Percentiles rank a stretch among this genome's conserved stretches.
These are phyloP conservation scores for Nasonia longicornis DNA, from an alignment of 1,140 invertebrate species.

Conservation along the genomic window DNA sequence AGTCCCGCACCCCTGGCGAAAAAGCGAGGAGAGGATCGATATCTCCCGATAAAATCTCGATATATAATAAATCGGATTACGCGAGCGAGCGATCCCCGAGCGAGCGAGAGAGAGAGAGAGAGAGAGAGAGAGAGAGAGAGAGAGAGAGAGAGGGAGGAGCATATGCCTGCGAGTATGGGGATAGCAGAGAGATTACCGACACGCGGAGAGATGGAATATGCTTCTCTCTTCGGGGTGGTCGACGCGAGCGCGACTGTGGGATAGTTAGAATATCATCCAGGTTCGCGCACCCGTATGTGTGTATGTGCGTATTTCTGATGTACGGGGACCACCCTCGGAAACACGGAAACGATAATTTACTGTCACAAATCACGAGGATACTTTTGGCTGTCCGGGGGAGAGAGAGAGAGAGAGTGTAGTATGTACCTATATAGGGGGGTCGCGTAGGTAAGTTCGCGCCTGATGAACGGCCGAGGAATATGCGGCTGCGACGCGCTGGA, in stretches of 20 bases:
- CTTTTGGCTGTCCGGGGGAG: conserved; percentile 8
- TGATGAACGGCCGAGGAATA: not conserved
- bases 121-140: not conserved
- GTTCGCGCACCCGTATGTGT: not conserved
- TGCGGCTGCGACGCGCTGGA: not conserved
- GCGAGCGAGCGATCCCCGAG: conserved; percentile 22
- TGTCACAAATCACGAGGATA: conserved; percentile 41
- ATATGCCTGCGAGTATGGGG: conserved; percentile 30
- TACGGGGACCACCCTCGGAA: conserved; percentile 15
- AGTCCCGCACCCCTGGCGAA: conserved; percentile 48
- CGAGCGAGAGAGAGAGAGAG: no score
- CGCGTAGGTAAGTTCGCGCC: not conserved
- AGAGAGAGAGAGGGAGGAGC: not conserved
- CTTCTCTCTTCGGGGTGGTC: conserved; percentile 34
- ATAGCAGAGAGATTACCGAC: conserved; percentile 36
- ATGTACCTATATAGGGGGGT: not conserved
- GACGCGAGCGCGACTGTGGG: conserved; percentile 56
- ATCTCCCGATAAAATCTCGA: conserved; percentile 59
- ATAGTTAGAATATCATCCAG: conserved; percentile 63
- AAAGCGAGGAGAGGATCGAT: conserved; percentile 49
- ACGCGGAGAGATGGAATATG: conserved; percentile 44
- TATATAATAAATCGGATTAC: conserved; percentile 64
- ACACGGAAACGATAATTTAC: conserved; percentile 50
- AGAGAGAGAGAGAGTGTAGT: not conserved
- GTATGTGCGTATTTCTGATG: not conserved